Evolutionary conservation across 2,888 invertebrate species (phyloP).

Genomic region (Dyspetes luteomarginatus): DNA sequence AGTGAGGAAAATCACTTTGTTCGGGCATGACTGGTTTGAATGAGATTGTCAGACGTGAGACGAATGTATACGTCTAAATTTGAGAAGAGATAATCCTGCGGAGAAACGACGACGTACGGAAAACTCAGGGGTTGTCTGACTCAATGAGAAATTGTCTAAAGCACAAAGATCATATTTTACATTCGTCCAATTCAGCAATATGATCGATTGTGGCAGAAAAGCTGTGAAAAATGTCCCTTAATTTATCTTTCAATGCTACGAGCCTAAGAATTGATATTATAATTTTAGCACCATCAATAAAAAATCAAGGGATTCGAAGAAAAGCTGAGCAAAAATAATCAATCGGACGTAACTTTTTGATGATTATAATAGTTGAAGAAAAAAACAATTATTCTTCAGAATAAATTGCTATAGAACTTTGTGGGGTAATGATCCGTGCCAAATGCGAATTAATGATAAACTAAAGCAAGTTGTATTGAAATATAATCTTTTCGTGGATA

Average conservation of each 20-base stretch:
- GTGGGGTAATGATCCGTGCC: no score
- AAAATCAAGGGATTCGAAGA: neutral
- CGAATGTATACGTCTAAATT: conserved; percentile 45
- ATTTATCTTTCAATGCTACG: conserved; percentile 28
- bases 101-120: conserved; percentile 26
- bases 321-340: neutral
- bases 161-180: conserved; percentile 56
- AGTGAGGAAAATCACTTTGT: neutral
- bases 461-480: neutral
- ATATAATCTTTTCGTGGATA: conserved; percentile 4
- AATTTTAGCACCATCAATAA: neutral
- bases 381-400: no score
- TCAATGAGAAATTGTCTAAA: conserved; percentile 53
- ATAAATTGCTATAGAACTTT: no score
- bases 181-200: conserved; percentile 39
- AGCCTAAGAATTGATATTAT: neutral
- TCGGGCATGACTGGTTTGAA: no score
- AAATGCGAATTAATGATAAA: neutral
- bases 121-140: conserved; percentile 10
- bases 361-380: no score
- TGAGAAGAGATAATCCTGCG: conserved; percentile 52
- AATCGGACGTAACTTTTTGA: no score
- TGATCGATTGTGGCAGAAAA: conserved; percentile 36
- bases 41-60: conserved; percentile 3
- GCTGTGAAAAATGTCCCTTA: conserved; percentile 16